These are phyloP conservation scores for Paramisgurnus dabryanus DNA, from an alignment of 2,113 vertebrate genomes.

Conservation along the genomic window DNA sequence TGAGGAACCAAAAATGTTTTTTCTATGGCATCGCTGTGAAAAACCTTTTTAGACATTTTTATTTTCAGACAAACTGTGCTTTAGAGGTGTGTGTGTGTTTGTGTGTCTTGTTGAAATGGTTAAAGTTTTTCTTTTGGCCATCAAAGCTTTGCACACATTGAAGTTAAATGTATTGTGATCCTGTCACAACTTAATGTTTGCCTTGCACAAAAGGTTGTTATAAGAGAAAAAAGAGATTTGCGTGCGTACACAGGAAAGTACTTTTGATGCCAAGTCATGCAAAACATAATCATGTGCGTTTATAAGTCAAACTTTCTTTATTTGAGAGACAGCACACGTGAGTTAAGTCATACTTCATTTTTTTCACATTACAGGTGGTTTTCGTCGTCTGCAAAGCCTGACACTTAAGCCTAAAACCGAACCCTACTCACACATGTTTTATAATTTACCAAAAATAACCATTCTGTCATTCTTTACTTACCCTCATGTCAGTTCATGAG, in stretches of 20 bases:
- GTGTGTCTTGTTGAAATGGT: too few species aligned
- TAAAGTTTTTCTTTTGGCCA: too few species aligned
- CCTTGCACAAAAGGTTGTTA: neutral
- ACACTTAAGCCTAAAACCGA: neutral
- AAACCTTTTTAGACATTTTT: too few species aligned
- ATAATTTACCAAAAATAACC: neutral
- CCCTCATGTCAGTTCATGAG: too few species aligned
- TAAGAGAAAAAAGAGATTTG: constrained; percentile 5
- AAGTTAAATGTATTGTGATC: too few species aligned
- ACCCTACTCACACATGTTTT: constrained; percentile 24
- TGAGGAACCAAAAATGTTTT: too few species aligned
- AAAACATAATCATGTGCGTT: constrained; percentile 26
- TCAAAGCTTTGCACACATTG: too few species aligned
- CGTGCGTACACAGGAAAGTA: neutral
- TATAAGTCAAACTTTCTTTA: constrained; percentile 15
- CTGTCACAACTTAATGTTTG: too few species aligned
- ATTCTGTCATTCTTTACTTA: too few species aligned
- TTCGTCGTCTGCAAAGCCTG: neutral
- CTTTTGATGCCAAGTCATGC: constrained; percentile 11
- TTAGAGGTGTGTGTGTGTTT: too few species aligned
- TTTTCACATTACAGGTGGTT: neutral
- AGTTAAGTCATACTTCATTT: constrained; percentile 3
- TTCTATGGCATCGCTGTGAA: too few species aligned
- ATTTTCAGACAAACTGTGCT: too few species aligned
- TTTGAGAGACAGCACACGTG: neutral